phyloP scores from a whole-genome alignment of 64 coral and sea anemone genomes.

The Orbicella faveolata region DNA sequence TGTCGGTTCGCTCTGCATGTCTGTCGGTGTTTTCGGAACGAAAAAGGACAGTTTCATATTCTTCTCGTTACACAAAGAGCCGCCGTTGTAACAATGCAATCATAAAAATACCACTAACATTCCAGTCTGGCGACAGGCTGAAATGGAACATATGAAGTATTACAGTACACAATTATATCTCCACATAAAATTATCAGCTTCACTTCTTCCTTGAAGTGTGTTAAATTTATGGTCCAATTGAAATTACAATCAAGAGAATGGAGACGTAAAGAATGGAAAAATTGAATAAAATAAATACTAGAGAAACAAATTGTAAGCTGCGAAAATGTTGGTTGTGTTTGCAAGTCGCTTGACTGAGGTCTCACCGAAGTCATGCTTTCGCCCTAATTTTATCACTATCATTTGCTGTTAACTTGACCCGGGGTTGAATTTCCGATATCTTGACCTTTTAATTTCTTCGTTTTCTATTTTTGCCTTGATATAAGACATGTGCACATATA shows the following conservation, averaged over 20 bases:
- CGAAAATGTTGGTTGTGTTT: no score
- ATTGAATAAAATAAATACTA: no score
- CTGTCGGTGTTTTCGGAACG: neutral
- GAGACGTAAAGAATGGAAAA: no score
- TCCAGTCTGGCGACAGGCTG: neutral
- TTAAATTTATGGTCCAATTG: no score
- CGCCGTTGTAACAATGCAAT: neutral
- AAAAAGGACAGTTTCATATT: neutral
- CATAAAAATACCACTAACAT: neutral
- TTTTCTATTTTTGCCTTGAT: constrained; percentile 11
- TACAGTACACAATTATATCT: neutral
- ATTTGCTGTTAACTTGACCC: neutral
- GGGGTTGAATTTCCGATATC: neutral
- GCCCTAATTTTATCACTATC: neutral
- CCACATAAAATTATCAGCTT: no score
- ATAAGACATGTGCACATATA: neutral
- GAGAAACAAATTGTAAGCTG: no score
- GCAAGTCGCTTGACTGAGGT: no score
- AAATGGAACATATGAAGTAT: neutral
- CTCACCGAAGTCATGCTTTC: no score
- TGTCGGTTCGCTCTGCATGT: neutral
- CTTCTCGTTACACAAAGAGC: constrained; percentile 4
- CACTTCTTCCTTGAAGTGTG: no score
- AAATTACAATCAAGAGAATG: no score
- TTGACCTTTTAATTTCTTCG: neutral